Evolutionary conservation across 2,888 invertebrate genomes (phyloP), one percentile per base, ranked within the genome.

Genomic region (Agapostemon virescens): DNA sequence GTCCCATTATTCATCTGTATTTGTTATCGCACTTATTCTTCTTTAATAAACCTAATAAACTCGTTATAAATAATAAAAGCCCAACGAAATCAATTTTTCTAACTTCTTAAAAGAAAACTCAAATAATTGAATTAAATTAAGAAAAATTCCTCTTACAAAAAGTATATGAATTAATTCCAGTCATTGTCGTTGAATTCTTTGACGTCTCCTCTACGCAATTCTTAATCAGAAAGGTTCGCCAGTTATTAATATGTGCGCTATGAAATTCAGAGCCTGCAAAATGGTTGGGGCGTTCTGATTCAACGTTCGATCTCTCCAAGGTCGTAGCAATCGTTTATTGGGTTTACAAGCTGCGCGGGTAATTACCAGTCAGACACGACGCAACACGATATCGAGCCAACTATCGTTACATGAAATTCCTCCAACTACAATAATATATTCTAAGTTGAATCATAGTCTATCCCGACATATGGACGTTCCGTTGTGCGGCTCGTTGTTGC

Each of bases 391-490:
- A 73, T 55, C 69, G 66, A 61, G 40, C 58, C 23, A 3, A 20
- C 49, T 52, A 66, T 69, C 61, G 66, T 55, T 78, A 26, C 58
- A 70, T 63, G 81, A 63, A 81, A 77, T 70, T 73, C 73, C 69
- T 23, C 15, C 42, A 58, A 13, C 58, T n/a, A 52, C 49, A 40
- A 82, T 81, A 82, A 82, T 78, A 69, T 81, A 81, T 83, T 77
- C 83, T 40, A 70, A 30, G 83, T 78, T 85, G 85, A 83, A 85
- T 85, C 85, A 86, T 87, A 77, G 85, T 69, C 58, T 61, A 33
- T 61, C 71, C 61, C 79, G 72, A 58, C 87, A 87, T 87, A 87
- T 86, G 87, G 87, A 78, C 82, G 45, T 74, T 77, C 77, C 85
- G 82, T 85, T 85, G 86, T 61, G 66, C 36, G 68, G 74, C 45